Percentiles rank a stretch among this genome's conserved stretches.
These are phyloP conservation scores for Araneus ventricosus DNA, from an alignment of 1,140 invertebrate species.

Conservation along the genomic window DNA sequence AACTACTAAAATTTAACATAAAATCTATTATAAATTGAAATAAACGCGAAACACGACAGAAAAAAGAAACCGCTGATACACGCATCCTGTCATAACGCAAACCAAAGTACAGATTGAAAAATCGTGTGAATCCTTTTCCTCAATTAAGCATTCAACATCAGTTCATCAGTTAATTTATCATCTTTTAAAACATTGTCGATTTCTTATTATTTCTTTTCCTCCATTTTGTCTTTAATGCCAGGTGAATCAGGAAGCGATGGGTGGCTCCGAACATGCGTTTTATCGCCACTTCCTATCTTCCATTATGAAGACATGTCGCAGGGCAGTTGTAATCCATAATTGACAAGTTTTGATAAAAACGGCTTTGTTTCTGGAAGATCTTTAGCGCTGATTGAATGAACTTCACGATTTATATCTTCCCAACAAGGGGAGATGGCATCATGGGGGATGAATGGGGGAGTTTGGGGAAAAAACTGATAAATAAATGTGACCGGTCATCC, in stretches of 20 bases:
- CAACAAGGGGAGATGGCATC: not conserved
- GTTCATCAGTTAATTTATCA: slow-evolving; percentile 14
- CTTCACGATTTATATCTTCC: not conserved
- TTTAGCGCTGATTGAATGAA: slow-evolving; percentile 23
- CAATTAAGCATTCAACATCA: slow-evolving; percentile 19
- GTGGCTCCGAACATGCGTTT: not conserved
- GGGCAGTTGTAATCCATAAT: slow-evolving; percentile 8
- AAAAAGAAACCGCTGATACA: no score
- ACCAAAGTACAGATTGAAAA: not conserved
- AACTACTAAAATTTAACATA: no score
- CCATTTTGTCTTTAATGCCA: not conserved
- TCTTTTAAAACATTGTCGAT: not conserved
- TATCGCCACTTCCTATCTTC: not conserved
- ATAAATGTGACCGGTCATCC: not conserved
- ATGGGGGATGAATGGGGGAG: not conserved
- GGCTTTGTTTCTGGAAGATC: slow-evolving; percentile 30
- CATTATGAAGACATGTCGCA: slow-evolving; percentile 38
- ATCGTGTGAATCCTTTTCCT: not conserved
- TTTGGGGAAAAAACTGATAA: not conserved
- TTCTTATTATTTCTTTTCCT: not conserved
- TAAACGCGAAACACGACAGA: no score
- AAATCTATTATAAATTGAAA: no score
- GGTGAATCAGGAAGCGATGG: slow-evolving; percentile 4
- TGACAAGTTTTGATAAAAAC: slow-evolving; percentile 34
- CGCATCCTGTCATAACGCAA: no score